These are phyloP conservation scores for Rhincodon typus DNA, from an alignment of 2,797 vertebrate species.

Conservation along the genomic window DNA sequence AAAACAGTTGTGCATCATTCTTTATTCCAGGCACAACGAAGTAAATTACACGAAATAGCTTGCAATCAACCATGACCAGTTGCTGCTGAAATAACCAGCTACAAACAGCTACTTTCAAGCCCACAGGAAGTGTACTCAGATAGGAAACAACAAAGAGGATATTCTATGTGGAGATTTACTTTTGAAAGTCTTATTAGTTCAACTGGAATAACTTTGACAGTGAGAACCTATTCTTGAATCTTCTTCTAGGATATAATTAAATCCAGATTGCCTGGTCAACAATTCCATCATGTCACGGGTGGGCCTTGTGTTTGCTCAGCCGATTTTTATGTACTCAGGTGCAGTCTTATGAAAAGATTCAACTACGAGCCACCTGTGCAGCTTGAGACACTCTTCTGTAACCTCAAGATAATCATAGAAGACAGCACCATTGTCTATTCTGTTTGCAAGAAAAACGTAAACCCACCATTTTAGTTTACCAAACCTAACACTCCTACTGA, in stretches of 20 bases:
- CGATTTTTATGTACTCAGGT: neutral
- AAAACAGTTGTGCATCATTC: neutral
- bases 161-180: neutral
- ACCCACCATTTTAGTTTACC: neutral
- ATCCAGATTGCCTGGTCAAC: neutral
- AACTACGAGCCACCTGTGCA: slow-evolving; percentile 1
- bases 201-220: slow-evolving; percentile 11
- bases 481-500: neutral
- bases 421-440: slow-evolving; percentile 8
- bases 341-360: neutral
- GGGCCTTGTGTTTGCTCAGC: neutral
- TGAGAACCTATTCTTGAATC: slow-evolving; percentile 21
- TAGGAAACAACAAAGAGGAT: slow-evolving; percentile 23
- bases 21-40: neutral
- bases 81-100: slow-evolving; percentile 1
- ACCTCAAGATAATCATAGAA: neutral
- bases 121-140: neutral
- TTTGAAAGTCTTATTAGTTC: slow-evolving; percentile 24
- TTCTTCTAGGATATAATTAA: neutral
- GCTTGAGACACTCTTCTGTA: slow-evolving; percentile 1
- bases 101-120: neutral
- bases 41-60: neutral
- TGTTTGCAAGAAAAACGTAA: slow-evolving; percentile 2
- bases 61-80: neutral
- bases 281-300: neutral